Percentiles rank a stretch among this genome's conserved stretches.
Evolutionary conservation across 1,140 invertebrate species (phyloP).

Genomic region (Oryctes rhinoceros): DNA sequence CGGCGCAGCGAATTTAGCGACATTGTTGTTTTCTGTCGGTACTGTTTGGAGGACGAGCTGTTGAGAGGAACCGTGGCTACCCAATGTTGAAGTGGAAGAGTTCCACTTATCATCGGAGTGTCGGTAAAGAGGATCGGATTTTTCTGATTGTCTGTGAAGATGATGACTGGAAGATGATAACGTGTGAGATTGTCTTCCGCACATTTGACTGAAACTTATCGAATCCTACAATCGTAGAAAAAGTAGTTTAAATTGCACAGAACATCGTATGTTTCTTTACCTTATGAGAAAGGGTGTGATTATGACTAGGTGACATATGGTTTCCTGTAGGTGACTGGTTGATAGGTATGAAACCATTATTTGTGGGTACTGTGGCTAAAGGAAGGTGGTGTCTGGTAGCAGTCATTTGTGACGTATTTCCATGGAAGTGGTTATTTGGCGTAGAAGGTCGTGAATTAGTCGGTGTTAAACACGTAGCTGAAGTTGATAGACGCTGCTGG

Average conservation of each 20-base stretch:
- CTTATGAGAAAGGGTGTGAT: conserved; percentile 69
- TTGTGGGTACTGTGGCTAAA: conserved; percentile 56
- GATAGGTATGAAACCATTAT: conserved; percentile 63
- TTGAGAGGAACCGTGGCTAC: conserved; percentile 66
- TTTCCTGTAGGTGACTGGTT: conserved; percentile 59
- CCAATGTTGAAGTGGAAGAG: conserved; percentile 61
- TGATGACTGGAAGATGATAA: conserved; percentile 70
- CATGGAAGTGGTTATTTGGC: conserved; percentile 62
- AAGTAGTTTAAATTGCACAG: neutral
- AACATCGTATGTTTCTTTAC: conserved; percentile 51
- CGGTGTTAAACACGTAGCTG: conserved; percentile 69
- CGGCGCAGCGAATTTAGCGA: conserved; percentile 70
- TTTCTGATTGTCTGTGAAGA: conserved; percentile 63
- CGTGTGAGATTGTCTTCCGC: conserved; percentile 65
- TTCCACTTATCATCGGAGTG: conserved; percentile 67
- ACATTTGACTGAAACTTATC: conserved; percentile 51
- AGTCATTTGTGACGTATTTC: conserved; percentile 48
- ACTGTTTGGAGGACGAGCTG: conserved; percentile 66
- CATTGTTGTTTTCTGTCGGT: conserved; percentile 75
- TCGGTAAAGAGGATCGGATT: conserved; percentile 65
- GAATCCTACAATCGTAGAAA: conserved; percentile 61
- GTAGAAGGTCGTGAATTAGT: conserved; percentile 80
- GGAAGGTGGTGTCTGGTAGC: conserved; percentile 57
- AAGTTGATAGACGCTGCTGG: conserved; percentile 74
- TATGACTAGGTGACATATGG: conserved; percentile 68